These are phyloP conservation scores for Nothobranchius furzeri DNA, from an alignment of 2,113 vertebrate species.

Conservation along the genomic window DNA sequence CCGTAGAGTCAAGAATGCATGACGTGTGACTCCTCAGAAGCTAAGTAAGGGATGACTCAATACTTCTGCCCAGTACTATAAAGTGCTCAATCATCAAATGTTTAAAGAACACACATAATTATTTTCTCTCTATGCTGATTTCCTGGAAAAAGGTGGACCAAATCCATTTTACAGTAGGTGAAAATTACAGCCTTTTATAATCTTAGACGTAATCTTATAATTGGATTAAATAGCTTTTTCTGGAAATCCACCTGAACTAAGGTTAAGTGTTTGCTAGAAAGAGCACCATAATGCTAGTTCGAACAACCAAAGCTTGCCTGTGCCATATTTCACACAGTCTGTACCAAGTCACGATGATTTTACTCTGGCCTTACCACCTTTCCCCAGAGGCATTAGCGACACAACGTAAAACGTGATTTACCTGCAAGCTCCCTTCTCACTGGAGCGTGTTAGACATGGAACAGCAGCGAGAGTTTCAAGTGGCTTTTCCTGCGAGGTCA, in stretches of 20 bases:
- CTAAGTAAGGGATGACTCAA: not conserved
- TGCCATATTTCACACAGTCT: slow-evolving; percentile 1
- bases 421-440: too few species aligned
- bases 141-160: not conserved
- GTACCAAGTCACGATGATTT: too few species aligned
- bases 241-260: not conserved
- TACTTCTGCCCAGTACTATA: not conserved
- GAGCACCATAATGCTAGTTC: slow-evolving; percentile 38
- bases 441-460: too few species aligned
- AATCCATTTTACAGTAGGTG: not conserved
- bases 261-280: slow-evolving; percentile 12
- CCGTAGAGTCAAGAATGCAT: not conserved
- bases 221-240: not conserved
- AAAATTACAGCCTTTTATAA: slow-evolving; percentile 36
- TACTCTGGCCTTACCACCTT: too few species aligned
- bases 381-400: too few species aligned
- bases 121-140: not conserved
- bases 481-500: too few species aligned
- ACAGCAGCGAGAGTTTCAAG: too few species aligned
- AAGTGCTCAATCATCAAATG: not conserved
- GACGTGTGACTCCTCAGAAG: not conserved
- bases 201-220: slow-evolving; percentile 32
- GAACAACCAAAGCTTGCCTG: slow-evolving; percentile 7
- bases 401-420: too few species aligned
- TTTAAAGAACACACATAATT: not conserved